A percentile compares a stretch with the other conserved stretches of the same genome.
These are phyloP conservation scores for Pontoporia blainvillei DNA, from an alignment of 2,113 vertebrate species.

Conservation along the genomic window DNA sequence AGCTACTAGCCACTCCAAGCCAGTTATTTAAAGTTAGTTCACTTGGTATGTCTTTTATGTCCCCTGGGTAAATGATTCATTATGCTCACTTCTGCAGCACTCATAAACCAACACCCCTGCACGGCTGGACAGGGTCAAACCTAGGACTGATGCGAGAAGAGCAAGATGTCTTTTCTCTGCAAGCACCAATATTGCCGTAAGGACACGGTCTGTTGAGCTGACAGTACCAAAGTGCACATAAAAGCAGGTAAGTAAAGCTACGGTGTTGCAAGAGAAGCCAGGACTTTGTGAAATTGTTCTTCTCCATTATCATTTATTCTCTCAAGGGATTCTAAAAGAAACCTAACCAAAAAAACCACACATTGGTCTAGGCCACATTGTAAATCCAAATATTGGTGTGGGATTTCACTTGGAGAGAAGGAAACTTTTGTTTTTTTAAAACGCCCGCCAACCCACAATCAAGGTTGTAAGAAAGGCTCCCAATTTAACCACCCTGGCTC, in stretches of 20 bases:
- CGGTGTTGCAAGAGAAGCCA: conserved; percentile 29
- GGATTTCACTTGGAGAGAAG: not conserved
- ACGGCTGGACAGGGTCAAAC: no score
- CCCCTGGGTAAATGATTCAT: no score
- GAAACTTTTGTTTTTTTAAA: not conserved
- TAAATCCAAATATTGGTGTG: not conserved
- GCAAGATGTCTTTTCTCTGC: not conserved
- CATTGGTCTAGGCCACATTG: conserved; percentile 34
- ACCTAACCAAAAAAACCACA: not conserved
- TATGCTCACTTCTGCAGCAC: no score
- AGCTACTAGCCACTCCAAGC: no score
- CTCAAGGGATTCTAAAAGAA: conserved; percentile 29
- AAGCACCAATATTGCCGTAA: not conserved
- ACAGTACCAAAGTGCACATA: not conserved
- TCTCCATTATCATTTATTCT: conserved; percentile 52
- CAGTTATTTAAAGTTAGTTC: no score
- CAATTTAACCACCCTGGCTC: not conserved
- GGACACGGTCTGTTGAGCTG: not conserved
- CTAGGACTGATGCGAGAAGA: not conserved
- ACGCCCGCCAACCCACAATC: not conserved
- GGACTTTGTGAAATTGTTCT: conserved; percentile 32
- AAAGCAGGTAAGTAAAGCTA: not conserved
- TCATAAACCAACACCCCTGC: no score
- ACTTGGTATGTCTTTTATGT: no score
- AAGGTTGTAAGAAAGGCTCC: not conserved